These are phyloP conservation scores for Cotesia congregata DNA, from an alignment of 2,888 invertebrate genomes.

Conservation along the genomic window DNA sequence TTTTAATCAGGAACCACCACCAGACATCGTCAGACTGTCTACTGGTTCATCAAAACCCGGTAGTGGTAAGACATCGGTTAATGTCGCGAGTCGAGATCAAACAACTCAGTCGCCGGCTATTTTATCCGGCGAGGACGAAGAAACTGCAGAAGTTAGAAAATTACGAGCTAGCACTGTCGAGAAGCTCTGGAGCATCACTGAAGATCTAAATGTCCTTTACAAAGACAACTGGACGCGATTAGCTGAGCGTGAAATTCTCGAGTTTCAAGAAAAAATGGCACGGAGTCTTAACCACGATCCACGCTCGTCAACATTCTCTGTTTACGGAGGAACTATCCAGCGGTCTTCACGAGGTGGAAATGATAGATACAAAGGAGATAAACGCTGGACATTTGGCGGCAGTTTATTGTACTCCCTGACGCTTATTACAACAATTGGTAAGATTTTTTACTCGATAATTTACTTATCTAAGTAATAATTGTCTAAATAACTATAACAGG, in stretches of 20 bases:
- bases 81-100: background rate
- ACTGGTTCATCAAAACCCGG: slow-evolving; percentile 25
- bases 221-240: slow-evolving; percentile 92
- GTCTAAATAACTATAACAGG: slow-evolving; percentile 71
- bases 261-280: slow-evolving; percentile 79
- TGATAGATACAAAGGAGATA: slow-evolving; percentile 62
- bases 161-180: slow-evolving; percentile 83
- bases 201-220: slow-evolving; percentile 89
- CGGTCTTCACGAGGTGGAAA: slow-evolving; percentile 29
- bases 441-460: slow-evolving; percentile 65
- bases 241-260: slow-evolving; percentile 88
- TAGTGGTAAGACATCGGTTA: slow-evolving; percentile 22
- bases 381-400: slow-evolving; percentile 92
- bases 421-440: slow-evolving; percentile 94
- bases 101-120: slow-evolving; percentile 16
- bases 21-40: slow-evolving; percentile 29
- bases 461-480: background rate
- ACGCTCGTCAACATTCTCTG: slow-evolving; percentile 31
- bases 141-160: slow-evolving; percentile 71
- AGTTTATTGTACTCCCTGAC: slow-evolving; percentile 94
- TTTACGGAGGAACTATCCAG: slow-evolving; percentile 57
- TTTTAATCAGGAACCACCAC: slow-evolving; percentile 26
- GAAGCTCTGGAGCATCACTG: slow-evolving; percentile 87
- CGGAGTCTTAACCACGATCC: slow-evolving; percentile 47
- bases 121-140: slow-evolving; percentile 42